Evolutionary conservation across 2,113 vertebrate genomes (phyloP), one percentile per base, ranked within the genome.

Genomic region (Ramphastos sulfuratus): DNA sequence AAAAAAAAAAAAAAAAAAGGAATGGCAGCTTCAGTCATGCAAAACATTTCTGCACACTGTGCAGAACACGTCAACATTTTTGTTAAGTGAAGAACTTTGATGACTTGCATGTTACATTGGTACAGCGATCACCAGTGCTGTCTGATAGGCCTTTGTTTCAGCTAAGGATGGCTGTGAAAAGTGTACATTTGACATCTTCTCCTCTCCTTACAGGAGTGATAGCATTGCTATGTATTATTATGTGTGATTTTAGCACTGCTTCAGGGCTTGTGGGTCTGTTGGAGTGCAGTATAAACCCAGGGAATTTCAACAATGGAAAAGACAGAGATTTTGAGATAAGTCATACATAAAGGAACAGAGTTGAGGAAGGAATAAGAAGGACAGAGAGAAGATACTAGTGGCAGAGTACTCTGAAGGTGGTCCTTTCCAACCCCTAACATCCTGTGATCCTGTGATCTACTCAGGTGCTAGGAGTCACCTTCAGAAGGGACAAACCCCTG

Each of bases 341-440:
- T 84, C 66, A 71, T 71, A 37, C 6, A 13, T 7, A 75, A 33
- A 28, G 37, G 73, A 87, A 66, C 15, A 56, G 66, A 78, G 27
- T 3, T 82, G 52, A 37, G 64, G 33, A 91, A 89, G 59, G 28
- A 65, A 61, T 61, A 70, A 69, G 30, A 61, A 75, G 67, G 87
- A 91, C 70, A 63, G 37, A 86, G 64, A 74, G 42, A 74, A 89
- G n/a, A 88, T 52, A 87, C 58, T 82, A 65, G 54, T 65, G 59
- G 44, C 33, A 76, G 39, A 90, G 44, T 75, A 93, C 72, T 92
- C 72, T 69, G 76, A 92, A 89, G 69, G 84, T 85, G 42, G 37
- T 39, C 37, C 37, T 10, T 39, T 39, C 9, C 37, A 39, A 39
- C 37, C 37, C 37, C 11, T 39, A 39, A 39, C 37, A 11, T 39